These are phyloP conservation scores for Dermatophagoides farinae DNA, from an alignment of 1,140 invertebrate species.

Conservation along the genomic window DNA sequence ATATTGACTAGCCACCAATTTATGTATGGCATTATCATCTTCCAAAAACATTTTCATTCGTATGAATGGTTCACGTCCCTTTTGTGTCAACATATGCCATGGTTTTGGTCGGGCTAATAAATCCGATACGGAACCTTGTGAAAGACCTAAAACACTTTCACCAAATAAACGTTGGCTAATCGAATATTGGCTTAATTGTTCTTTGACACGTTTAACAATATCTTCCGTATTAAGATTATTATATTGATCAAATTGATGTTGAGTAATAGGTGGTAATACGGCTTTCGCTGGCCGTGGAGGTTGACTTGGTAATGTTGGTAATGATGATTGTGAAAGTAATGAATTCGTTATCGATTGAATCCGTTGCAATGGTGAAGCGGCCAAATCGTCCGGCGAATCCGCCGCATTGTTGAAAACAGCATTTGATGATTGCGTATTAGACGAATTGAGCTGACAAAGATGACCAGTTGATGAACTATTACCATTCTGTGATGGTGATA, in stretches of 20 bases:
- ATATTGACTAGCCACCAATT: conserved; percentile 85
- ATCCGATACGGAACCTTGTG: conserved; percentile 86
- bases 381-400: conserved; percentile 13
- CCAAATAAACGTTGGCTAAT: conserved; percentile 96
- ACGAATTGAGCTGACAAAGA: not conserved
- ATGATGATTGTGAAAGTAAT: conserved; percentile 63
- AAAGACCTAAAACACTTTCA: conserved; percentile 85
- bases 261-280: conserved; percentile 88
- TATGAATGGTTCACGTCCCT: conserved; percentile 88
- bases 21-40: conserved; percentile 88
- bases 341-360: conserved; percentile 97
- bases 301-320: conserved; percentile 19
- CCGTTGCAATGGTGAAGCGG: conserved; percentile 60
- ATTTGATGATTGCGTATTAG: not conserved
- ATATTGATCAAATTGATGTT: conserved; percentile 96
- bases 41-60: conserved; percentile 95
- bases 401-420: conserved; percentile 13
- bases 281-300: conserved; percentile 54
- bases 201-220: conserved; percentile 88
- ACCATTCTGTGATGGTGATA: conserved; percentile 2
- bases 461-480: not conserved
- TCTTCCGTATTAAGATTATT: conserved; percentile 96
- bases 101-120: conserved; percentile 80
- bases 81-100: conserved; percentile 92
- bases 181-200: conserved; percentile 90